Evolutionary conservation across 2,797 vertebrate genomes (phyloP), one percentile per base, ranked within the genome.

Genomic region (Dryobates pubescens): DNA sequence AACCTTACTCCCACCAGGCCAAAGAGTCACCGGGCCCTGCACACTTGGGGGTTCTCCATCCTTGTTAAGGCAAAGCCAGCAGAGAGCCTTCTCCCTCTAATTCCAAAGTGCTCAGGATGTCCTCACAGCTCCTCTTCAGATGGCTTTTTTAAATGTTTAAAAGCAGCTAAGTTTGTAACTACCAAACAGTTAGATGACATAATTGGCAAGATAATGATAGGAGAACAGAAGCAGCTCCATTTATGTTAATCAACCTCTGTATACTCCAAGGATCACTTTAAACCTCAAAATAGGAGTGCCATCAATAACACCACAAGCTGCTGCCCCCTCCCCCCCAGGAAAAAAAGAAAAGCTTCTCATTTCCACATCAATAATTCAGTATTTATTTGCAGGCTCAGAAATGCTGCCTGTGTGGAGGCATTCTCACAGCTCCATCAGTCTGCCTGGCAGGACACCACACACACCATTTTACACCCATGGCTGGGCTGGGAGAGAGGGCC

Each of bases 321-420:
- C 22, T 20, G 43, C 38, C 10, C 23, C 12, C 23, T 12, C 10
- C 49, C 22, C 22, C 22, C 11, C 38, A 11, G 11, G 23, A 51
- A 51, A 45, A 43, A 45, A 34, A 59, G 20, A 7, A 59, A 57
- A 29, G 38, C 34, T 70, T 70, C 65, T 43, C 77, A n/a, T 75
- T 90, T 73, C 81, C 54, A 63, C 79, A 72, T 73, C 62, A 95
- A 93, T 84, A 78, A 95, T 92, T 81, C 71, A 91, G 69, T 49
- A 70, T 57, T 93, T 93, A 22, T 85, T 92, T 86, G 84, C 74
- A 29, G 67, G 69, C 64, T 15, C 82, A 88, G 84, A 74, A 71
- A 49, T 3, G 27, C 41, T 2, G 38, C 34, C 11, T 64, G 45
- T 20, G 6, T 4, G 45, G 61, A 68, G 32, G 38, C 26, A 51